A percentile compares a stretch with the other conserved stretches of the same genome.
phyloP scores from a whole-genome alignment of 1,140 invertebrate genomes.

The Caenorhabditis elegans region DNA sequence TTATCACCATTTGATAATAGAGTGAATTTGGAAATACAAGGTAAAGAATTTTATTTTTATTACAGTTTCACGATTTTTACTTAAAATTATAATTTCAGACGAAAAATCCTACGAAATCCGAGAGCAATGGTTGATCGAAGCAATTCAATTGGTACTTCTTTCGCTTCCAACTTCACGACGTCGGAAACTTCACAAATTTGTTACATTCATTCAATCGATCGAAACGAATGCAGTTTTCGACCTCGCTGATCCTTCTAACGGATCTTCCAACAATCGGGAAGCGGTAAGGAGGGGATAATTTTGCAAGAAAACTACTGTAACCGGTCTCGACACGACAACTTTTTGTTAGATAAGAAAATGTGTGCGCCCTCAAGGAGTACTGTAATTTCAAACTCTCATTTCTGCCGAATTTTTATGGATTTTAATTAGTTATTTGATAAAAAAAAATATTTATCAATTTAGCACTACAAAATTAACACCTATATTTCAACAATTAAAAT shows the following conservation, averaged over 20 bases:
- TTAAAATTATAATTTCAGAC: background rate
- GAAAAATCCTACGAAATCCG: background rate
- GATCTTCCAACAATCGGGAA: background rate
- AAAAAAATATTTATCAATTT: no score
- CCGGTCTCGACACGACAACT: no score
- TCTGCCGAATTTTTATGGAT: no score
- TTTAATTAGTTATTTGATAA: no score
- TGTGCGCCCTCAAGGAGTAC: no score
- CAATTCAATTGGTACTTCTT: background rate
- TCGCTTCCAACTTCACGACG: background rate
- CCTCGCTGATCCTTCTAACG: constrained; percentile 1
- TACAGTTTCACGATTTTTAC: background rate
- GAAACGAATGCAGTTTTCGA: background rate
- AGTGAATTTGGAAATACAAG: background rate
- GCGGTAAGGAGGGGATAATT: no score
- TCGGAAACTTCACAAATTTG: background rate
- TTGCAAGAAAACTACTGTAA: no score
- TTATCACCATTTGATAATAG: background rate
- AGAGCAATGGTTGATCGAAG: background rate
- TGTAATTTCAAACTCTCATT: no score
- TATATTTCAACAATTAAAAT: no score
- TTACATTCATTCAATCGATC: background rate
- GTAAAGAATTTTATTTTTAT: background rate
- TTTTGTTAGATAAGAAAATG: no score
- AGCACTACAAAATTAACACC: no score